Base-by-base conservation (phyloP, 2,797 vertebrate genomes). In the Leuciscus waleckii region DNA sequence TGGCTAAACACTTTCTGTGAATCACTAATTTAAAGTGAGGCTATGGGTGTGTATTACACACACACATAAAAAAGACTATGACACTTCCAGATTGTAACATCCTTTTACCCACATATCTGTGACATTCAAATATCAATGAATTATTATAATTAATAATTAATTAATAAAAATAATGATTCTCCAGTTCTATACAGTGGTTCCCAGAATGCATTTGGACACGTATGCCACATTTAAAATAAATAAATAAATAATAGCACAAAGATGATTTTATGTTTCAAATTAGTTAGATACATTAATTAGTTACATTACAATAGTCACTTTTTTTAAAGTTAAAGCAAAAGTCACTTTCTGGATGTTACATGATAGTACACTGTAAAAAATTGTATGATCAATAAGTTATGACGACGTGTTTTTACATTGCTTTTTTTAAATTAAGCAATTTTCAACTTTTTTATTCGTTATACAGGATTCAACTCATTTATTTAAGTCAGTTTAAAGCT, bases 1-100 rank as follows among this genome's bases (percentile, higher is more conserved):
- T 76, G 21, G 46, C 41, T 80, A 70, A 61, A 80, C 67, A 37
- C 70, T 79, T 84, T 74, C 61, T 71, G 23, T 19, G 61, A 81
- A 79, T 54, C 73, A 43, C 83, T 73, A 37, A 78, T 82, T 87
- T 87, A 82, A 85, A 85, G 35, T n/a, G 79, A 76, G 70, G 7
- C 49, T n/a, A 46, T 58, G 10, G 13, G 82, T n/a, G 56, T 67
- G 23, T 35, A 56, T 68, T 46, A n/a, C 5, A 39, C 65, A 83
- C 68, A 49, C 9, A 35, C 35, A 46, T 1, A 46, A 46, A 4
- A 83, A 54, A 76, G 13, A n/a, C 67, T 49, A 70, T 5, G n/a
- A 56, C 14, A 26, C 5, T n/a, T 39, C 17, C 21, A 56, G 35
- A 37, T 6, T 51, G 0, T 14, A 37, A 51, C 4, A 5, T 14